phyloP scores from a whole-genome alignment of 2,797 vertebrate species.

The Coregonus ussuriensis region DNA sequence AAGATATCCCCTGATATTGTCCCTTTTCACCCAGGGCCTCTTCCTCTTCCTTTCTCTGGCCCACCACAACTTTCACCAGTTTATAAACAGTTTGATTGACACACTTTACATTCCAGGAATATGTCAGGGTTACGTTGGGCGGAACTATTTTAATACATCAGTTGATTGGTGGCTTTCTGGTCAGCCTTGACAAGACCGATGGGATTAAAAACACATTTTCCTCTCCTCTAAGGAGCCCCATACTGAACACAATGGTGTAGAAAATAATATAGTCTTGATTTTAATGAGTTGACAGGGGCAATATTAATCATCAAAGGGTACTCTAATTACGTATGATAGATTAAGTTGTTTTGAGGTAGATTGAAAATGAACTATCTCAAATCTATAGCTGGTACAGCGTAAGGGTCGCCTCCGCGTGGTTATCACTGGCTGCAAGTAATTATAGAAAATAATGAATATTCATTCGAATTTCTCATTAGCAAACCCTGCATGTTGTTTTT shows the following conservation, averaged over 20 bases:
- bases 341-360: constrained; percentile 22
- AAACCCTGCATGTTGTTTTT: constrained; percentile 66
- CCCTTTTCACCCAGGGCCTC: no score
- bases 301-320: constrained; percentile 72
- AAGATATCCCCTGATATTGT: no score
- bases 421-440: constrained; percentile 70
- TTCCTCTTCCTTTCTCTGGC: background rate
- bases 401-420: constrained; percentile 49
- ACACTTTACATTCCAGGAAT: background rate
- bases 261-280: constrained; percentile 27
- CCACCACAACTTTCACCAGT: background rate
- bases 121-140: background rate
- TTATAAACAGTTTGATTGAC: background rate
- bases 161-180: background rate
- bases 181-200: constrained; percentile 2
- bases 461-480: constrained; percentile 77
- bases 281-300: constrained; percentile 66
- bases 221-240: no score
- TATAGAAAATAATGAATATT: constrained; percentile 78
- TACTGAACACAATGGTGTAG: no score
- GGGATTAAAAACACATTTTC: background rate
- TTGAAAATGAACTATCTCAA: constrained; percentile 53
- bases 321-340: constrained; percentile 67
- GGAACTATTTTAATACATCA: background rate
- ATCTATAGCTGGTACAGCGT: constrained; percentile 56